Evolutionary conservation across 2,888 invertebrate species (phyloP).

Genomic region (Oasisia sp.): DNA sequence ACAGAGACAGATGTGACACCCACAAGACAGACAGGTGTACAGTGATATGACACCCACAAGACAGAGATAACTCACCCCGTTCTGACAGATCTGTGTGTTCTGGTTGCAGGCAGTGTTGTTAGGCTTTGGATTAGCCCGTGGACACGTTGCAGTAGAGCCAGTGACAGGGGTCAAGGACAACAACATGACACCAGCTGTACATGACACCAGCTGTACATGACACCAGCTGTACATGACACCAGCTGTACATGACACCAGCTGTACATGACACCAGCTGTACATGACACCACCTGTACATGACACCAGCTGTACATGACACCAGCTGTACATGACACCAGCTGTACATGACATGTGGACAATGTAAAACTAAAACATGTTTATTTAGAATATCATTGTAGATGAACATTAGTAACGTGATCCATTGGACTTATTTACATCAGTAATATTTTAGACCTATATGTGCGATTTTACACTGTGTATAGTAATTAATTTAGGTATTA

Average conservation of each 20-base stretch:
- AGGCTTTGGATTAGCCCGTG: constrained; percentile 56
- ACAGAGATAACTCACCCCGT: constrained; percentile 79
- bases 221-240: background rate
- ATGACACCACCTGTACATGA: background rate
- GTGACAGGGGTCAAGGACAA: constrained; percentile 32
- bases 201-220: background rate
- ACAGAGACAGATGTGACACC: background rate
- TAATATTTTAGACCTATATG: too few species aligned
- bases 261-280: background rate
- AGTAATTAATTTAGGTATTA: too few species aligned
- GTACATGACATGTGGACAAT: background rate
- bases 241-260: background rate
- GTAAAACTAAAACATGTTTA: too few species aligned
- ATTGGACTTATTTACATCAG: too few species aligned
- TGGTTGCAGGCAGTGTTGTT: constrained; percentile 96
- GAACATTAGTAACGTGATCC: too few species aligned
- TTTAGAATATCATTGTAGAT: too few species aligned
- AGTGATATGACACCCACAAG: background rate
- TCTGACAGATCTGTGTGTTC: constrained; percentile 93
- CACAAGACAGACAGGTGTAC: background rate
- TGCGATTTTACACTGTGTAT: too few species aligned
- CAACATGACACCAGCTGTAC: background rate
- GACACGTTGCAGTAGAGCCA: background rate
- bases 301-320: background rate
- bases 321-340: background rate